Percentiles rank a stretch among this genome's conserved stretches.
Conservation (phyloP, 2,888 invertebrate species). For the Sarcophaga variegata region DNA sequence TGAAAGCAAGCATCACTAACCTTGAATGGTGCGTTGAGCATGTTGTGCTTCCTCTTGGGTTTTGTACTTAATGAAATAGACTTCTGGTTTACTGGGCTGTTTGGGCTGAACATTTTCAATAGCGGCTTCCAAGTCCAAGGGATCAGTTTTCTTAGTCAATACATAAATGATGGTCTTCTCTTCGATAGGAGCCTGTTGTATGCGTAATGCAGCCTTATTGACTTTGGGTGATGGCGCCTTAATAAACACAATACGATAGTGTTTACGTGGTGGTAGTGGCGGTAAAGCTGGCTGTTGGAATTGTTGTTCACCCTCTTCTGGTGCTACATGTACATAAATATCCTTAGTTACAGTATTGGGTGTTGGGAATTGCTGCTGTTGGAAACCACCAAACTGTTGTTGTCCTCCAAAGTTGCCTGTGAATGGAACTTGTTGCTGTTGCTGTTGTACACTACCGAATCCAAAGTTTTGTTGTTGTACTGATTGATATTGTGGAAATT, state of each 20-base stretch:
- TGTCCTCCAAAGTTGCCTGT: constrained; percentile 47
- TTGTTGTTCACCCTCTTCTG: constrained; percentile 77
- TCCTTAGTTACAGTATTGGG: constrained; percentile 78
- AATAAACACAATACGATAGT: constrained; percentile 81
- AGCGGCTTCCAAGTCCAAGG: constrained; percentile 77
- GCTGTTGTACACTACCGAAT: constrained; percentile 28
- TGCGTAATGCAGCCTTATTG: constrained; percentile 73
- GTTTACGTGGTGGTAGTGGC: constrained; percentile 78
- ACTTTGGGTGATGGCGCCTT: constrained; percentile 78
- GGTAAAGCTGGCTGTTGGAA: constrained; percentile 71
- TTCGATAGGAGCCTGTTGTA: constrained; percentile 78
- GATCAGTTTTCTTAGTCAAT: constrained; percentile 80
- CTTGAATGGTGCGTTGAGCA: constrained; percentile 81
- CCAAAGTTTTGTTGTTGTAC: constrained; percentile 45
- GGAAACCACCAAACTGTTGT: constrained; percentile 60
- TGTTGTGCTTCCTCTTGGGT: constrained; percentile 81
- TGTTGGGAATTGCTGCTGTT: constrained; percentile 61
- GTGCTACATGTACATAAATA: constrained; percentile 81
- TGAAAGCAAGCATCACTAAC: constrained; percentile 70
- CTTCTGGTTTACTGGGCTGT: constrained; percentile 80
- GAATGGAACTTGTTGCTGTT: constrained; percentile 57
- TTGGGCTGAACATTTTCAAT: constrained; percentile 77
- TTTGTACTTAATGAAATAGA: constrained; percentile 81
- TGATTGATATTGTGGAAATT: constrained; percentile 49
- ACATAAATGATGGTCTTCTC: constrained; percentile 82